These are phyloP conservation scores for Galeruca laticollis DNA, from an alignment of 2,888 invertebrate genomes.

Conservation along the genomic window DNA sequence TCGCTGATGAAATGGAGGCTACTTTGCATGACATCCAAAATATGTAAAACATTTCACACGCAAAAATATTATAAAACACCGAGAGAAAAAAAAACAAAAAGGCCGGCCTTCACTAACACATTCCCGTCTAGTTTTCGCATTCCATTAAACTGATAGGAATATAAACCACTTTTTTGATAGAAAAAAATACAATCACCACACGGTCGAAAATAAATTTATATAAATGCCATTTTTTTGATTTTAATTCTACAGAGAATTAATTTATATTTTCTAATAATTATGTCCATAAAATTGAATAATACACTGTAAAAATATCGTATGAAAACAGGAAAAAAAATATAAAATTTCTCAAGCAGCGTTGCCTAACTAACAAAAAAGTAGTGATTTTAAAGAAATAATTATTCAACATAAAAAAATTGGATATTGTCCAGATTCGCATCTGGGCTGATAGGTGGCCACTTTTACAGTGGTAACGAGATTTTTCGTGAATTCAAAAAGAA, in stretches of 20 bases:
- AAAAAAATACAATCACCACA: neutral
- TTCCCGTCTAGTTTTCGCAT: conserved; percentile 43
- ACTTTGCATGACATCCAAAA: conserved; percentile 99
- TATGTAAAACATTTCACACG: conserved; percentile 76
- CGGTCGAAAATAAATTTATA: neutral
- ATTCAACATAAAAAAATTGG: too few relatives aligned
- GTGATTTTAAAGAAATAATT: too few relatives aligned
- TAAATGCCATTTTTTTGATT: neutral
- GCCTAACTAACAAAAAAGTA: too few relatives aligned
- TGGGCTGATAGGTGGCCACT: too few relatives aligned
- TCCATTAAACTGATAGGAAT: conserved; percentile 33
- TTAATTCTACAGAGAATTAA: too few relatives aligned
- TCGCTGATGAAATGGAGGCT: conserved; percentile 98
- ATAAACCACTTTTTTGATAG: conserved; percentile 16
- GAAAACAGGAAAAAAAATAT: neutral
- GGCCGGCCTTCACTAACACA: conserved; percentile 46
- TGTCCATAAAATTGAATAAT: too few relatives aligned
- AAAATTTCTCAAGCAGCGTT: too few relatives aligned
- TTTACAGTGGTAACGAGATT: too few relatives aligned
- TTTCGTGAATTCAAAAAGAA: too few relatives aligned
- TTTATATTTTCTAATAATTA: neutral
- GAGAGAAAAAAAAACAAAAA: conserved; percentile 29
- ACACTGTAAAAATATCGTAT: too few relatives aligned
- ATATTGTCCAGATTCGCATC: too few relatives aligned
- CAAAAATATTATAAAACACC: conserved; percentile 23